Conservation (phyloP, 2,113 vertebrate genomes). For the Callorhinus ursinus region DNA sequence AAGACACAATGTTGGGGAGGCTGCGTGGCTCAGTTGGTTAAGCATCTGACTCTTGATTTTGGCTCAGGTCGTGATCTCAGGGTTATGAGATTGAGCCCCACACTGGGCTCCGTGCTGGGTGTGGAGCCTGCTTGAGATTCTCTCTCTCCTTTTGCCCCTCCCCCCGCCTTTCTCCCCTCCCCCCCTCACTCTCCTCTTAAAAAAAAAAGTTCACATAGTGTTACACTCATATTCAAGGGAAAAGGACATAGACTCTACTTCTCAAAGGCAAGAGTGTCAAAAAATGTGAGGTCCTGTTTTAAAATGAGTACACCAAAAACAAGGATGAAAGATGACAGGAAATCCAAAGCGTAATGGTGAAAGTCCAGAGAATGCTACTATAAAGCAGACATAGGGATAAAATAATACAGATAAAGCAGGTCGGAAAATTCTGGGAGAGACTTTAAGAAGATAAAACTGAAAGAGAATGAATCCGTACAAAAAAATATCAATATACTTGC, state of each 20-base stretch:
- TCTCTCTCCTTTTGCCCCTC: not conserved
- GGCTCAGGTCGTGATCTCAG: not conserved
- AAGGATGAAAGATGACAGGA: not conserved
- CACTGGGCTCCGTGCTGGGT: not conserved
- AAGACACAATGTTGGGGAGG: not conserved
- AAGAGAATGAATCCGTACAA: not conserved
- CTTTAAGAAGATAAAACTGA: not conserved
- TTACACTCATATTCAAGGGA: not conserved
- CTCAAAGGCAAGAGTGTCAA: not conserved
- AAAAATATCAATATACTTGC: not conserved
- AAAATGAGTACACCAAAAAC: not conserved
- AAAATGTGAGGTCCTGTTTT: not conserved
- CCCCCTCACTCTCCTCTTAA: not conserved
- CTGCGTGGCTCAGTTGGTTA: not conserved
- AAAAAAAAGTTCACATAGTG: not conserved
- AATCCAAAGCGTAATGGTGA: not conserved
- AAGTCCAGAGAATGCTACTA: not conserved
- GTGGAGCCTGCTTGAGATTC: not conserved
- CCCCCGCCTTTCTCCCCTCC: not conserved
- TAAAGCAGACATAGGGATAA: not conserved
- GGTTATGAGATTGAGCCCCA: not conserved
- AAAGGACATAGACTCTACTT: not conserved
- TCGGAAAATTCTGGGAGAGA: not conserved
- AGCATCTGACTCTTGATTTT: not conserved
- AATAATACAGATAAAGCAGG: not conserved